Evolutionary conservation across 1,140 invertebrate genomes (phyloP).

Genomic region (Conus betulinus): DNA sequence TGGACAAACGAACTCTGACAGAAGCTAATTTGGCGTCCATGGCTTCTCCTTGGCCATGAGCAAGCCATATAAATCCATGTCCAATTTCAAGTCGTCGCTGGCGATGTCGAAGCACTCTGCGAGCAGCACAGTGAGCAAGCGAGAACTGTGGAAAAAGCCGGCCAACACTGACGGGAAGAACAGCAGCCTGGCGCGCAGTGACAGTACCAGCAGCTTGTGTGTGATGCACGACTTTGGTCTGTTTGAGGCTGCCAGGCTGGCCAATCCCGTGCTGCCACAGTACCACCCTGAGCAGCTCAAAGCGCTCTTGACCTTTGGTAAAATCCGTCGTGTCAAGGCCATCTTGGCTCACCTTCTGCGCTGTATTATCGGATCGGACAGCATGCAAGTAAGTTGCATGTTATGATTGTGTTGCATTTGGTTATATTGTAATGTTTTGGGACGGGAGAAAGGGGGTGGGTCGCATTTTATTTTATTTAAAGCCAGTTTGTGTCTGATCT

Average conservation of each 20-base stretch:
- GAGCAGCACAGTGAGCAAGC: conserved; percentile 35
- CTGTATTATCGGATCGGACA: conserved; percentile 70
- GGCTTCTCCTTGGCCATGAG: conserved; percentile 34
- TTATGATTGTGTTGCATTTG: no score
- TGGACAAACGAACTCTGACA: conserved; percentile 84
- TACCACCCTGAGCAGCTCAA: conserved; percentile 99
- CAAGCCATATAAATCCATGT: conserved; percentile 48
- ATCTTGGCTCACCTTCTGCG: conserved; percentile 96
- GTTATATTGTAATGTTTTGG: no score
- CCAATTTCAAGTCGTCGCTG: conserved; percentile 54
- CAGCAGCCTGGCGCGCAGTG: conserved; percentile 59
- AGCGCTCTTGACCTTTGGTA: conserved; percentile 98
- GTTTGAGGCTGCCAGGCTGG: conserved; percentile 97
- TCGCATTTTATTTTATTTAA: no score
- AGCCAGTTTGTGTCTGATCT: no score
- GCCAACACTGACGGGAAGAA: conserved; percentile 37
- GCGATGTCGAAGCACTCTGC: conserved; percentile 61
- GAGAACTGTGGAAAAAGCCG: conserved; percentile 53
- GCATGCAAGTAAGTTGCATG: conserved; percentile 51
- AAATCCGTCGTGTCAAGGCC: conserved; percentile 91
- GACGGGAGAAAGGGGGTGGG: no score
- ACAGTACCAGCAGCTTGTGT: conserved; percentile 63
- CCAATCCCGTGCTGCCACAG: conserved; percentile 96
- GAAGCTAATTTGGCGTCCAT: conserved; percentile 80
- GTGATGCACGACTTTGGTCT: conserved; percentile 87